Base-by-base conservation (phyloP, 2,888 invertebrate species). In the Neocrepidodera transversa region DNA sequence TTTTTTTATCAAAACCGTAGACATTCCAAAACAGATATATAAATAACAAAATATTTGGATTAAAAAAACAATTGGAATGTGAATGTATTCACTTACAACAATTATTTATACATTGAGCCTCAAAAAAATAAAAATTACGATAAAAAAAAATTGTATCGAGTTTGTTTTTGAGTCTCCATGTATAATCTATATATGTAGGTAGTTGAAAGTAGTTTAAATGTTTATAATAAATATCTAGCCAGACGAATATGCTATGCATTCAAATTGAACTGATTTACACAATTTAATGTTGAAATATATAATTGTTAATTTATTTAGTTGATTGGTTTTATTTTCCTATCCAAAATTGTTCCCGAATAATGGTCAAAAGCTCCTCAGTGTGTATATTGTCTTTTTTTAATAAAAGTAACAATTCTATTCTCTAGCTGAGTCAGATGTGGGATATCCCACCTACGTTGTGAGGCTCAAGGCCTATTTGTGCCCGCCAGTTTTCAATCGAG, bases 211-310 rank as follows among this genome's bases (percentile, higher is more conserved):
- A 70, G 71, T 66, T 67, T 60, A 63, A 54, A 67, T 67, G 68
- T 71, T 69, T 71, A 69, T 70, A 68, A 65, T 62, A 61, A 65
- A 56, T 52, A 62, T 56, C 10, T 60, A 64, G 63, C 53, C 52
- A 62, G 51, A 60, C 61, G 58, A 62, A 62, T 59, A 59, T 60
- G 60, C 65, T 65, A 67, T 69, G 68, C 72, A 73, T 73, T 71
- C 67, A 73, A 70, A 69, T 71, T 69, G 72, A 72, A 75, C 74
- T 76, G 76, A 76, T 72, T 72, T 72, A 74, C 67, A 74, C 74
- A 73, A 72, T 74, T 73, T 72, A 73, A 74, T 75, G 74, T 75
- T 76, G 72, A 74, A 76, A 75, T 76, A 77, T 75, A 76, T 69
- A 73, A 75, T 62, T 65, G 65, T 65, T 65, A 65, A 65, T 65